Base-by-base conservation (phyloP, 2,888 invertebrate species). In the Coecobrya sp. region DNA sequence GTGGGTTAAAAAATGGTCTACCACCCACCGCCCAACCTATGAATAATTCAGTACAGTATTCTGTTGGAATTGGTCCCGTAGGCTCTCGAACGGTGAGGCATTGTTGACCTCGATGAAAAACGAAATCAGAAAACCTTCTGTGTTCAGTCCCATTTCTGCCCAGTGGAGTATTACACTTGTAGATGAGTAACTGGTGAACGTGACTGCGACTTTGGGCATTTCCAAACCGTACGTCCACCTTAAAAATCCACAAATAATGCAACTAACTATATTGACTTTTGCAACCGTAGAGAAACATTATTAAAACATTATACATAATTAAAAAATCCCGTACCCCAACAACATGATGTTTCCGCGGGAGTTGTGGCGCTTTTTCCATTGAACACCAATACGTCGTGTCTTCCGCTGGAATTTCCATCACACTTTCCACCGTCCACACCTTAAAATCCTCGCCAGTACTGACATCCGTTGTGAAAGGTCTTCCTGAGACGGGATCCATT, bases 381-480 rank as follows among this genome's bases (percentile, higher is more conserved):
- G 73, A 84, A 42, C 92, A 92, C 84, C 84, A 88, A 30, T 92
- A 92, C 4, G 68, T 85, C 0, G 92, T 92, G 1, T 92, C 85
- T 4, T 27, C 45, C n/a, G 27, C 27, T 11, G 92, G 88, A 0
- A 92, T 16, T 0, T 27, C 22, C 22, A 73, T 13, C 16, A 19
- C 45, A 62, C 27, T 52, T 0, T 30, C 52, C 10, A 92, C 76
- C 0, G 84, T 76, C 92, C 92, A 92, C 4, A 76, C 55, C 36
- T 88, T 25, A 2, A 88, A n/a, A 27, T 79, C 65, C 16, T 59
- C 19, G 0, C 59, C 59, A 1, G 59, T 59, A 19, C 2, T 59
- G 0, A n/a, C n/a, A 59, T 59, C 59, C 1, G 19, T 59, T 1
- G 19, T 19, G 4, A 5, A 59, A 45, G 76, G 45, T 1, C 27